These are phyloP conservation scores for Phymanthus crucifer DNA, from an alignment of 92 coral and sea anemone genomes.

Conservation along the genomic window DNA sequence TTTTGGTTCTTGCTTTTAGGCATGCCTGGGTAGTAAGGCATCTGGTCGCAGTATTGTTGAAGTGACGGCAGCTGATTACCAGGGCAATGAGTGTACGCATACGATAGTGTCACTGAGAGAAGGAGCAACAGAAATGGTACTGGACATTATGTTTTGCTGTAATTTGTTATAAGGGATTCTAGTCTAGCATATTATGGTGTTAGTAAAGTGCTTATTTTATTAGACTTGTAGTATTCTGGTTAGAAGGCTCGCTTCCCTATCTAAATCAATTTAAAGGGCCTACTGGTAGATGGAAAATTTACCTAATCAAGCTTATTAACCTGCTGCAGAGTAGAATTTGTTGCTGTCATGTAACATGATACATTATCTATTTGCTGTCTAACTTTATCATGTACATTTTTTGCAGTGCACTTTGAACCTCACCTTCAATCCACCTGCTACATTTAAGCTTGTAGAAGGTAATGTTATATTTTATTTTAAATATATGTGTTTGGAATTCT, in stretches of 20 bases:
- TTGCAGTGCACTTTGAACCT: constrained; percentile 62
- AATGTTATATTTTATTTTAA: not conserved
- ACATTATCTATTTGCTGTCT: too few species aligned
- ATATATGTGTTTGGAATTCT: not conserved
- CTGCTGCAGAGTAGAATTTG: too few species aligned
- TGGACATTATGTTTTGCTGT: too few species aligned
- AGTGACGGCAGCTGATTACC: constrained; percentile 63
- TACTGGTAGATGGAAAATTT: too few species aligned
- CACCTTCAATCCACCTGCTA: constrained; percentile 61
- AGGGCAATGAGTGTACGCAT: constrained; percentile 47
- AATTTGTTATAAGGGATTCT: too few species aligned
- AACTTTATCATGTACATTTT: not conserved
- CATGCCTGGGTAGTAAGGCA: constrained; percentile 66
- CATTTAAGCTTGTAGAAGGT: constrained; percentile 78
- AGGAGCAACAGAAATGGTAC: constrained; percentile 66
- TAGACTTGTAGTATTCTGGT: too few species aligned
- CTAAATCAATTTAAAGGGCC: too few species aligned
- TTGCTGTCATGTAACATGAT: too few species aligned
- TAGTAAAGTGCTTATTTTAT: not conserved
- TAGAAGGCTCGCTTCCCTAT: too few species aligned
- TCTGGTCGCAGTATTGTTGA: constrained; percentile 53
- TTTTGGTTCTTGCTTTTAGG: constrained; percentile 41
- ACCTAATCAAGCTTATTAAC: too few species aligned
- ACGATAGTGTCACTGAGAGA: constrained; percentile 55
- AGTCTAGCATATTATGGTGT: too few species aligned